Conservation (phyloP, 1,140 invertebrate species). For the Sinella curviseta region DNA sequence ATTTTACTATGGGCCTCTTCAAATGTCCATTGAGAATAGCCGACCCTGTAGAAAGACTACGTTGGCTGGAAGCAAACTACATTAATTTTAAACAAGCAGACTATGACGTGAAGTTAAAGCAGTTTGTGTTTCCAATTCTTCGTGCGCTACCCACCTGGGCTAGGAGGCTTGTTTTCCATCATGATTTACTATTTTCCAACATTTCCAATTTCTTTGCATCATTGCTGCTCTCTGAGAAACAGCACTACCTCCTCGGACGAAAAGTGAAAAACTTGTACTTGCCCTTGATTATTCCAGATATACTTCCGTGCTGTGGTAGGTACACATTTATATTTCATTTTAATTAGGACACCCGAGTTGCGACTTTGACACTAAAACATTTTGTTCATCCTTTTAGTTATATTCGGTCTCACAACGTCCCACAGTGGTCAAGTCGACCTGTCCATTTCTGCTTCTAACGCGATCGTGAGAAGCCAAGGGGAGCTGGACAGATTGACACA, state of each 20-base stretch:
- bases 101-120: background rate
- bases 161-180: background rate
- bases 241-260: constrained; percentile 20
- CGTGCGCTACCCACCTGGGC: constrained; percentile 22
- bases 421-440: constrained; percentile 27
- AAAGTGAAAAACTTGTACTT: constrained; percentile 35
- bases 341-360: background rate
- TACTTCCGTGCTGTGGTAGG: constrained; percentile 16
- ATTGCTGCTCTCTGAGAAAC: constrained; percentile 21
- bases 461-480: background rate
- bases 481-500: constrained; percentile 29
- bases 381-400: no score
- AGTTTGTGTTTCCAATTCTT: background rate
- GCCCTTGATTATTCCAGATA: constrained; percentile 18
- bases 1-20: constrained; percentile 33
- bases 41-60: constrained; percentile 21
- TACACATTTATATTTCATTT: background rate
- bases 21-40: constrained; percentile 15
- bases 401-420: constrained; percentile 33
- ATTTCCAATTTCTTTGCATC: constrained; percentile 24
- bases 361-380: no score
- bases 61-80: constrained; percentile 6
- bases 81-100: constrained; percentile 12
- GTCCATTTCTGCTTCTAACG: constrained; percentile 11
- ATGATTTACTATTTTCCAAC: constrained; percentile 17